Percentiles rank a stretch among this genome's conserved stretches.
Evolutionary conservation across 2,113 vertebrate species (phyloP).

Genomic region (Cranoglanis bouderius): DNA sequence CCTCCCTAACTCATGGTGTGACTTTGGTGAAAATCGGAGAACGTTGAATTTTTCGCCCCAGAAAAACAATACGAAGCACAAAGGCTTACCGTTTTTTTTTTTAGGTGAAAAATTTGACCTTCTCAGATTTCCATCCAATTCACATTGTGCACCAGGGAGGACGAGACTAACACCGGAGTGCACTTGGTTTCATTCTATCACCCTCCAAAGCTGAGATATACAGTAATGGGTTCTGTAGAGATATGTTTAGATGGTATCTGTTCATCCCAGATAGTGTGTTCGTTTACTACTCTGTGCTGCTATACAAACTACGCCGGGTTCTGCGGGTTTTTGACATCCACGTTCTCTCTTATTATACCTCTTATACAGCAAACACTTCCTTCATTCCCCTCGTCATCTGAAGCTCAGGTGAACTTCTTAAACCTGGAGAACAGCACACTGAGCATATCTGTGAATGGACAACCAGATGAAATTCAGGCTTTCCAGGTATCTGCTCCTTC

Average conservation of each 20-base stretch:
- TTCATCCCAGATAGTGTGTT: too few relatives aligned
- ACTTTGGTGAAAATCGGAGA: background rate
- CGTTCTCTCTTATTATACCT: background rate
- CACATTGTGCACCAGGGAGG: background rate
- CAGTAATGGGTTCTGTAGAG: background rate
- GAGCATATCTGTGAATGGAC: constrained; percentile 7
- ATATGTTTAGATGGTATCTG: background rate
- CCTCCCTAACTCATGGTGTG: background rate
- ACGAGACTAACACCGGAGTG: background rate
- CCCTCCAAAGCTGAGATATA: background rate
- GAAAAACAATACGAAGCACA: background rate
- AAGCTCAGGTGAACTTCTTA: constrained; percentile 79
- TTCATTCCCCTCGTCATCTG: constrained; percentile 70
- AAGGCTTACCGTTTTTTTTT: too few relatives aligned
- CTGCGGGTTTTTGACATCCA: background rate
- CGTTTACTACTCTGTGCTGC: too few relatives aligned
- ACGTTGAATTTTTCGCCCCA: background rate
- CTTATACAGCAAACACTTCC: constrained; percentile 78
- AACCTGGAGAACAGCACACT: constrained; percentile 63
- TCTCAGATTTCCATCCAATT: background rate
- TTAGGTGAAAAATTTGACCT: background rate
- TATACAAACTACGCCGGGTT: too few relatives aligned
- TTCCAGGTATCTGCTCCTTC: constrained; percentile 54
- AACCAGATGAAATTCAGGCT: accelerated
- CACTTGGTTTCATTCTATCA: background rate